phyloP scores from a whole-genome alignment of 2,113 vertebrate genomes.

The Pardalotus punctatus region DNA sequence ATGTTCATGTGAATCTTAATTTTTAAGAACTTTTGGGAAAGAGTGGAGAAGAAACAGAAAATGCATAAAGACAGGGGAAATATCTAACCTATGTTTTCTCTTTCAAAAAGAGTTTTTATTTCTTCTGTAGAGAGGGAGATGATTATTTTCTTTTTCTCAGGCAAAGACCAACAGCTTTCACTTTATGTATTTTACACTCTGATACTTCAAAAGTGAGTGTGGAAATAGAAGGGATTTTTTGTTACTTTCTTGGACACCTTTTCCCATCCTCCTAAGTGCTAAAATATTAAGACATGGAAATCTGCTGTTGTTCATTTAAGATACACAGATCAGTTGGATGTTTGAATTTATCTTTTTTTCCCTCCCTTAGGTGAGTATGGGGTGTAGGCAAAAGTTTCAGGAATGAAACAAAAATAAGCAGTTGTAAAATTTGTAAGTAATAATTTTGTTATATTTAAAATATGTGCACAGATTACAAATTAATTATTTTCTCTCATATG shows the following conservation, averaged over 20 bases:
- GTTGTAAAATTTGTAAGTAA: background rate
- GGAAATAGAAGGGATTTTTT: background rate
- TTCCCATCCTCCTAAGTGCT: background rate
- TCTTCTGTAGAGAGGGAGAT: rapidly evolving
- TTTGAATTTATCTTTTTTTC: background rate
- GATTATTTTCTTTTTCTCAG: background rate
- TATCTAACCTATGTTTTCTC: background rate
- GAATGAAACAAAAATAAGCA: background rate
- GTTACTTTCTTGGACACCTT: background rate
- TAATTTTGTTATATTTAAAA: background rate
- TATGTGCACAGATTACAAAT: background rate
- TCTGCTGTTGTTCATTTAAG: background rate
- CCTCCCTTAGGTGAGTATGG: background rate
- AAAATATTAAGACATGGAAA: background rate
- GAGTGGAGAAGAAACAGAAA: background rate
- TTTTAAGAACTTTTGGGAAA: background rate
- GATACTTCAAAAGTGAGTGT: background rate
- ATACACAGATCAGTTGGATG: background rate
- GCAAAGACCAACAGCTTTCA: background rate
- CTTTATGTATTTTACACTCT: background rate
- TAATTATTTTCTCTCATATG: background rate
- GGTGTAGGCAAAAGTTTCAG: background rate
- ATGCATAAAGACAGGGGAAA: background rate
- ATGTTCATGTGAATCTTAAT: background rate
- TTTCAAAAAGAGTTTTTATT: background rate